Evolutionary conservation across 2,113 vertebrate species (phyloP), one percentile per base, ranked within the genome.

Genomic region (Phyllopteryx taeniolatus): DNA sequence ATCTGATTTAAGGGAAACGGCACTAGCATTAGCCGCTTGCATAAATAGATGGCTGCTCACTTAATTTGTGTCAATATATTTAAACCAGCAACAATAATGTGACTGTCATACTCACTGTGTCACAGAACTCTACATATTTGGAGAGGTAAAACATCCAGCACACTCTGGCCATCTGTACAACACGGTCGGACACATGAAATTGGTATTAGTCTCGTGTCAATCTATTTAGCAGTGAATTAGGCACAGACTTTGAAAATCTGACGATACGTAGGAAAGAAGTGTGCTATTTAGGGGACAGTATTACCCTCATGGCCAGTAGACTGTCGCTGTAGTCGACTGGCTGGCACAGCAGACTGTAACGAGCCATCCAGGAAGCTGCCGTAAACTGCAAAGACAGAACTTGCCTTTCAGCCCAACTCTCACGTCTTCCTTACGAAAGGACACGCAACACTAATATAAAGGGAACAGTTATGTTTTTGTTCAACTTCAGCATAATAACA

Each of bases 121-220:
- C 89, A 49, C 87, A 88, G 70, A 93, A 87, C 61, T 94, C 93
- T 12, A 90, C 68, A 19, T 90, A 88, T 84, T 94, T 92, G 39
- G 91, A 94, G 82, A 95, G 91, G 88, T 87, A 91, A 77, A 93
- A 94, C 89, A 92, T 91, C 88, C 91, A 92, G 77, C 93, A 91
- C 54, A 86, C 90, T 68, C 80, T 90, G 72, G 94, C 95, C 95
- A 96, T 94, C 96, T 98, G 73, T 67, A 10, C 43, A 63, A 74
- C 31, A 72, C 2, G 35, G 44, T 8, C 8, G 47, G 31, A 68
- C 31, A 31, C 19, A 47, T 53, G 19, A 49, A n/a, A 47, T 31
- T 20, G 51, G 4, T 46, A 53, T 65, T 44, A 7, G 1, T 46
- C n/a, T 20, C 0, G 15, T 33, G 12, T 19, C 31, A 31, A 27